Evolutionary conservation across 2,888 invertebrate species (phyloP), one percentile per base, ranked within the genome.

Genomic region (Pristionchus mayeri): DNA sequence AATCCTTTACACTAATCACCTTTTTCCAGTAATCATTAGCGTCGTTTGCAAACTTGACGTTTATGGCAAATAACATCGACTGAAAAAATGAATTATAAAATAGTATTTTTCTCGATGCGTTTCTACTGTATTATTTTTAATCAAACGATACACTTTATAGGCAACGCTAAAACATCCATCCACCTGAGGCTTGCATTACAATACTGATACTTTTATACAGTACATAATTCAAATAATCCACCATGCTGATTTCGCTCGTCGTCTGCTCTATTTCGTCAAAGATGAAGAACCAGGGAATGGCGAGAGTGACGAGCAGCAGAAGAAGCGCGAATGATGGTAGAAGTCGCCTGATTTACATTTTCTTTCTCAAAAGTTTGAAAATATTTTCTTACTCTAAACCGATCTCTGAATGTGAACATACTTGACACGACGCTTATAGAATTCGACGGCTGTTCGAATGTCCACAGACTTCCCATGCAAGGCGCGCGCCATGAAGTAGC

Each of bases 331-430:
- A 57, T n/a, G 50, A 60, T 2, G 48, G 48, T 13, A 48, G 37
- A 24, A 76, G 76, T 3, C 71, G 71, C 18, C 71, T 71, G 71
- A 71, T n/a, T n/a, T n/a, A n/a, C n/a, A n/a, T n/a, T n/a, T n/a
- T n/a, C n/a, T n/a, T n/a, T n/a, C n/a, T n/a, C n/a, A n/a, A n/a
- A n/a, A n/a, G n/a, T n/a, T n/a, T n/a, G n/a, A n/a, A n/a, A n/a
- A n/a, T n/a, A n/a, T n/a, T n/a, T n/a, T n/a, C n/a, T n/a, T n/a
- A n/a, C n/a, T n/a, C n/a, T n/a, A n/a, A n/a, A n/a, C n/a, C n/a
- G n/a, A n/a, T n/a, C n/a, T n/a, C n/a, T n/a, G n/a, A n/a, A n/a
- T n/a, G n/a, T n/a, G n/a, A n/a, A n/a, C n/a, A n/a, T n/a, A n/a
- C n/a, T n/a, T n/a, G n/a, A n/a, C n/a, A n/a, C n/a, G n/a, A n/a